Conservation (phyloP, 2,888 invertebrate species). For the Dyspetes luteomarginatus region DNA sequence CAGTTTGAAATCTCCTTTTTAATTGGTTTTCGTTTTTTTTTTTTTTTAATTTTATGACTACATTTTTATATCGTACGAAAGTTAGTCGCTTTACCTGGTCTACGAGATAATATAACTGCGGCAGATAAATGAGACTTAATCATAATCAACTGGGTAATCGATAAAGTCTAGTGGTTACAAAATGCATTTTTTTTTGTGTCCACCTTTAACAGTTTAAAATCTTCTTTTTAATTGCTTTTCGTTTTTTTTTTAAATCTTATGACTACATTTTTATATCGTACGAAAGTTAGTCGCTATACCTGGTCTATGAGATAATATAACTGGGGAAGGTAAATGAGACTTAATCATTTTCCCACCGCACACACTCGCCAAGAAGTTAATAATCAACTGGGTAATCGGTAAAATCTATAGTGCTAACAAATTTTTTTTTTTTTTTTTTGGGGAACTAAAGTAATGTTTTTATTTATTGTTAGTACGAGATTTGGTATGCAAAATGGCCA, state of each 20-base stretch:
- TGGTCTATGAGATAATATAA: conserved; percentile 7
- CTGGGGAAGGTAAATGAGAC: conserved; percentile 18
- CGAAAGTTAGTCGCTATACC: not conserved
- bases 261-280: conserved; percentile 8
- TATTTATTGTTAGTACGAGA: conserved; percentile 17
- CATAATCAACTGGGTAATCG: not conserved
- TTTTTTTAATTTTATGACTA: not conserved
- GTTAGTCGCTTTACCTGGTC: not conserved
- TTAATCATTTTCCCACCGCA: conserved; percentile 20
- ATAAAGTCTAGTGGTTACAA: conserved; percentile 18
- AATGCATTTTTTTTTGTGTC: too few relatives aligned
- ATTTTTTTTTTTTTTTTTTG: conserved; percentile 2
- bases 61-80: conserved; percentile 19
- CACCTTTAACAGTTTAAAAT: too few relatives aligned
- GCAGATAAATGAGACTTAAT: conserved; percentile 27
- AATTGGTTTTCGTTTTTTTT: conserved; percentile 18
- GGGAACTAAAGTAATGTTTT: conserved; percentile 16
- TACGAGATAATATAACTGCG: conserved; percentile 8
- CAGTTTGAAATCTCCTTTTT: conserved; percentile 44
- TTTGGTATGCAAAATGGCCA: conserved; percentile 6
- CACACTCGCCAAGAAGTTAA: conserved; percentile 3
- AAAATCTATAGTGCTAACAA: conserved; percentile 26
- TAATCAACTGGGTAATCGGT: not conserved
- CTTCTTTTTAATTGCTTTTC: conserved; percentile 31
- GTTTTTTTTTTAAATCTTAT: conserved; percentile 11